Evolutionary conservation across 2,888 invertebrate species (phyloP).

Genomic region (Pecten maximus): DNA sequence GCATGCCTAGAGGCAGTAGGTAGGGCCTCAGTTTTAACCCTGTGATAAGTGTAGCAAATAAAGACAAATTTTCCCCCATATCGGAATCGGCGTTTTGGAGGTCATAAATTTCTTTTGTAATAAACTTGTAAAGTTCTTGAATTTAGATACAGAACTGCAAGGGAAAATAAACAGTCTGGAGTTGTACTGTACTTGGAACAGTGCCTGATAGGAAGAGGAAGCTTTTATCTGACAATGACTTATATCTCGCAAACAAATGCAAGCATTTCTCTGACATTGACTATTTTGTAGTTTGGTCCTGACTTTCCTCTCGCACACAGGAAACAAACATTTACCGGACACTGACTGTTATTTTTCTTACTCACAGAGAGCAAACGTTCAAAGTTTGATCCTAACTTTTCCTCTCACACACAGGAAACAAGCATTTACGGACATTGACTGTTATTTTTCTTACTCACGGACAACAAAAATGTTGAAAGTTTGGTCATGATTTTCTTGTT

Average conservation of each 20-base stretch:
- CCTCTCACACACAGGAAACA: neutral
- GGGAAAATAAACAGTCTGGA: slow-evolving; percentile 24
- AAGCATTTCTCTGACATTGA: neutral
- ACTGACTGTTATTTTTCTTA: neutral
- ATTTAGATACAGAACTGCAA: neutral
- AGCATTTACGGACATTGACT: neutral
- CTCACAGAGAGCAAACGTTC: neutral
- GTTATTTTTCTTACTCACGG: neutral
- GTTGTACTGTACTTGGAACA: neutral
- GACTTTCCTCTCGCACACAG: neutral
- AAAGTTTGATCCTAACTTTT: neutral
- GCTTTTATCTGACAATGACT: neutral
- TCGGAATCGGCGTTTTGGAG: neutral
- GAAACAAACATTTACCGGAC: neutral
- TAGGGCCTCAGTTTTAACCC: neutral
- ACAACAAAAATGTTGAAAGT: too few relatives aligned
- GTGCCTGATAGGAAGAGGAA: neutral
- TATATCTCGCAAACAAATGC: neutral
- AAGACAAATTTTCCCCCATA: neutral
- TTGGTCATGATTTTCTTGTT: too few relatives aligned
- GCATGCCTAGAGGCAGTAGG: slow-evolving; percentile 10
- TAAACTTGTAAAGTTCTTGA: neutral
- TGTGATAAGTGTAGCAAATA: slow-evolving; percentile 33
- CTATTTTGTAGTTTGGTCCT: too few relatives aligned
- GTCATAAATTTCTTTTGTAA: neutral